Evolutionary conservation across 2,888 invertebrate genomes (phyloP).

Genomic region (Agapostemon virescens): DNA sequence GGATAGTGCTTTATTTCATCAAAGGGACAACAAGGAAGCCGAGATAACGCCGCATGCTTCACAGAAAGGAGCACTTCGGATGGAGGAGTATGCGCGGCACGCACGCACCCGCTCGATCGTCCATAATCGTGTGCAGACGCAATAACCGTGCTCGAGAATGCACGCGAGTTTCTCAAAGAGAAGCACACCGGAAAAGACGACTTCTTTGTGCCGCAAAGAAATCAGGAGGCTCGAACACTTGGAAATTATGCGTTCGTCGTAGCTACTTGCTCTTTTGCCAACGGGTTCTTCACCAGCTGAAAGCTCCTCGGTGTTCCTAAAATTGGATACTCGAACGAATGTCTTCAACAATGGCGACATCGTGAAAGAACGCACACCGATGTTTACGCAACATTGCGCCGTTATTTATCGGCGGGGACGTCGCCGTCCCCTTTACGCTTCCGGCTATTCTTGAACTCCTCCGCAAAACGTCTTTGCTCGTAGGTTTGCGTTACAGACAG

Average conservation of each 20-base stretch:
- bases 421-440: no score
- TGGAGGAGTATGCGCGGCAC: constrained; percentile 46
- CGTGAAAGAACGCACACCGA: neutral
- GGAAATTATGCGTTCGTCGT: neutral
- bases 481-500: no score
- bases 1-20: constrained; percentile 79
- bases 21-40: constrained; percentile 76
- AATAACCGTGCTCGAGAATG: constrained; percentile 12
- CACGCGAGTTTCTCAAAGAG: constrained; percentile 35
- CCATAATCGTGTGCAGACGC: constrained; percentile 41
- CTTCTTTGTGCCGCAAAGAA: neutral
- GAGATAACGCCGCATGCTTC: constrained; percentile 74
- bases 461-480: no score
- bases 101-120: constrained; percentile 47
- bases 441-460: no score
- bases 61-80: constrained; percentile 52
- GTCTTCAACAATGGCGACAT: neutral
- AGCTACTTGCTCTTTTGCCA: neutral
- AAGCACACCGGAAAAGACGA: neutral
- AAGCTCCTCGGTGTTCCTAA: neutral
- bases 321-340: neutral
- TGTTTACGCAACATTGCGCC: neutral
- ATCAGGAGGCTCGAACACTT: neutral
- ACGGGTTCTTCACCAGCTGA: neutral
- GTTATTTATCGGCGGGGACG: neutral